Percentiles rank a stretch among this genome's conserved stretches.
Conservation (phyloP, 1,140 invertebrate species). For the Papilio dardanus region DNA sequence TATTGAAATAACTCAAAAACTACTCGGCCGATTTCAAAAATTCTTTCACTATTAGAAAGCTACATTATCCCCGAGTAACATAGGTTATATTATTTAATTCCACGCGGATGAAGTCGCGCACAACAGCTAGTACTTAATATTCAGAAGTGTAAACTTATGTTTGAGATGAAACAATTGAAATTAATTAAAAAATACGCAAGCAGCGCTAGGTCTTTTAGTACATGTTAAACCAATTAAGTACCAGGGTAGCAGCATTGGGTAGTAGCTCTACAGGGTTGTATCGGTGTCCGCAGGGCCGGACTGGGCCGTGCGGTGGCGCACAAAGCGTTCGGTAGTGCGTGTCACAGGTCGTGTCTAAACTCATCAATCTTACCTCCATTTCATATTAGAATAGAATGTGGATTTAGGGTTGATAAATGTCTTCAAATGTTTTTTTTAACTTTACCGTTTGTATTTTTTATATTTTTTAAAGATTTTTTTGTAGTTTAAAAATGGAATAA, state of each 20-base stretch:
- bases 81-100: too few relatives aligned
- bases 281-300: constrained; percentile 45
- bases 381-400: constrained; percentile 72
- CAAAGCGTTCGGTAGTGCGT: constrained; percentile 75
- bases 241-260: constrained; percentile 4
- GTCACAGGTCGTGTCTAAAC: constrained; percentile 78
- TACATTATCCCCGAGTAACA: too few relatives aligned
- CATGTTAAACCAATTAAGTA: neutral
- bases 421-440: neutral
- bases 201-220: neutral
- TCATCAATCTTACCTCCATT: constrained; percentile 79
- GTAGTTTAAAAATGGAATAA: too few relatives aligned
- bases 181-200: neutral
- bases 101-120: too few relatives aligned
- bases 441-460: neutral
- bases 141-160: too few relatives aligned
- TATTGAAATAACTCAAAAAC: too few relatives aligned
- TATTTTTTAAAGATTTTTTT: neutral
- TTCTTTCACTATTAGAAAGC: too few relatives aligned
- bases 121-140: too few relatives aligned
- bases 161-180: too few relatives aligned
- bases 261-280: constrained; percentile 57
- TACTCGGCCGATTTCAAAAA: too few relatives aligned
- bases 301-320: constrained; percentile 44
- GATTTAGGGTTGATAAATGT: constrained; percentile 23